phyloP scores from a whole-genome alignment of 2,888 invertebrate species.

The Ceramica pisi region DNA sequence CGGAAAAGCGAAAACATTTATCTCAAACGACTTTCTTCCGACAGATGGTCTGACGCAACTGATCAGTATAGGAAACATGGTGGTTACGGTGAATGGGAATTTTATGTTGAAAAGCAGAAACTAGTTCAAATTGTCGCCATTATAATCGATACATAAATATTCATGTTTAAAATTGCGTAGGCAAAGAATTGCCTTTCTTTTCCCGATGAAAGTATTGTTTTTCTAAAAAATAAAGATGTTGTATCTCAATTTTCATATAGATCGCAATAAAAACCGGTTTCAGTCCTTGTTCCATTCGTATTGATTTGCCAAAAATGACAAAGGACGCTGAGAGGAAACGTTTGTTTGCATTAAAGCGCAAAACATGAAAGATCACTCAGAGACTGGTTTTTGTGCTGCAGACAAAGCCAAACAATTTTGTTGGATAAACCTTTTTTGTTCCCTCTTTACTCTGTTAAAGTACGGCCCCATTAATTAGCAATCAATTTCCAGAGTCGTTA shows the following conservation, averaged over 20 bases:
- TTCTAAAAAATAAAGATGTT: background rate
- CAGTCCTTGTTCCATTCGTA: background rate
- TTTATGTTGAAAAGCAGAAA: constrained; percentile 67
- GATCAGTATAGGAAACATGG: constrained; percentile 63
- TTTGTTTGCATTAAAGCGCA: constrained; percentile 9
- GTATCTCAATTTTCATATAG: background rate
- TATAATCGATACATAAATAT: constrained; percentile 62
- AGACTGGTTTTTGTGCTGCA: background rate
- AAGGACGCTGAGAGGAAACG: background rate
- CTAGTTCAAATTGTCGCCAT: constrained; percentile 59
- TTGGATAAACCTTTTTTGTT: background rate
- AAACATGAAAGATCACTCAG: constrained; percentile 25
- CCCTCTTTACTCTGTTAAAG: background rate
- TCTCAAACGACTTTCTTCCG: constrained; percentile 73
- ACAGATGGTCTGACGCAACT: constrained; percentile 70
- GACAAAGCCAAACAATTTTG: background rate
- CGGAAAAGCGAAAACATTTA: constrained; percentile 73
- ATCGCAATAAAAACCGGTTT: background rate
- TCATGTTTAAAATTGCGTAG: constrained; percentile 46
- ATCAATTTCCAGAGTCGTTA: constrained; percentile 12
- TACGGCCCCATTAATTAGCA: background rate
- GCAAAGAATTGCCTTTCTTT: background rate
- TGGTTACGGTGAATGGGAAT: constrained; percentile 59
- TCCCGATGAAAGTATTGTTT: background rate
- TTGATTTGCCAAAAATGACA: constrained; percentile 22